Base-by-base conservation (phyloP, 1,140 invertebrate genomes). In the Drosophila melanica region DNA sequence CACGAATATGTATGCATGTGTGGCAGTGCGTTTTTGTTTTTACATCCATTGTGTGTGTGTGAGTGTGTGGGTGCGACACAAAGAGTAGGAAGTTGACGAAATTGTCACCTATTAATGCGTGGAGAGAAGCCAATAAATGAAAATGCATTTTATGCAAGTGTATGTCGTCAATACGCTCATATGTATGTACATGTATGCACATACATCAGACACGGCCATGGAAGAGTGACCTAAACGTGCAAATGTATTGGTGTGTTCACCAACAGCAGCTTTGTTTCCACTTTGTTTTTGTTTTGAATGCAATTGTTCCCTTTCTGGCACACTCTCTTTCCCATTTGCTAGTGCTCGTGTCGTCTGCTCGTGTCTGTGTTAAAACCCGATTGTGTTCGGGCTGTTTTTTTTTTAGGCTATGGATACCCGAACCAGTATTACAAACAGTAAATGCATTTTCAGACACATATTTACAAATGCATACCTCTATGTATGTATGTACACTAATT, bases 231-330 rank as follows among this genome's bases (percentile, higher is more conserved):
- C 20, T 18, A 55, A 35, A 20, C 16, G 64, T 37, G 48, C 23
- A 30, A 44, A 14, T 60, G 70, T 68, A 62, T 73, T 73, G 33
- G 64, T 73, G 64, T 73, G 35, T 72, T 53, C 63, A 67, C 53
- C 54, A 72, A 53, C 48, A 64, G 54, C 64, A 73, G 70, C 64
- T 73, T 73, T 73, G 70, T 73, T 59, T 73, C 70, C 16, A 35
- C 70, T 60, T 73, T 73, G 71, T 74, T 74, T 74, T 74, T 74
- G 63, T 69, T 74, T 69, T 74, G 63, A 57, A 63, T 74, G 58
- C 50, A 62, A 51, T 68, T 69, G 48, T 69, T 68, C 65, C 65
- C 55, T 74, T 74, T 68, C 55, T 54, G 18, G 33, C 69, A 67
- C 69, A 72, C 69, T 45, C 69, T 39, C 39, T 60, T 23, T 39